Evolutionary conservation across 2,113 vertebrate genomes (phyloP).

Genomic region (Cyprinodon variegatus): DNA sequence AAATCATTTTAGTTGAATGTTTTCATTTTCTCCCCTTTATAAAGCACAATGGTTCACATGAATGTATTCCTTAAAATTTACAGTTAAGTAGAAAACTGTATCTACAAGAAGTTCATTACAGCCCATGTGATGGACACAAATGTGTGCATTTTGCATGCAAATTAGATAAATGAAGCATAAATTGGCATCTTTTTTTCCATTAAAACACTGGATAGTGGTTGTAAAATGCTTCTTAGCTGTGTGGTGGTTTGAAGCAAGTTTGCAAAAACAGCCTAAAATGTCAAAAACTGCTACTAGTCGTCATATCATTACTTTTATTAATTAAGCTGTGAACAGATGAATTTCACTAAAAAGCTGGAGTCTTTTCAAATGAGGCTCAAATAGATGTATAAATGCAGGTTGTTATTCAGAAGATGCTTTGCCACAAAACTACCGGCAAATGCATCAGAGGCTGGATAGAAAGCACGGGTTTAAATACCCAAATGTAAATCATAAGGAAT

Average conservation of each 20-base stretch:
- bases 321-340: background rate
- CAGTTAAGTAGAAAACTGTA: background rate
- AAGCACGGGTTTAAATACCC: background rate
- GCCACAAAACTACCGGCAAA: too few relatives aligned
- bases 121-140: too few relatives aligned
- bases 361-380: background rate
- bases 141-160: too few relatives aligned
- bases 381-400: background rate
- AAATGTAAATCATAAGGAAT: conserved; percentile 14
- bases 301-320: background rate
- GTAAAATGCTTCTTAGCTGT: background rate
- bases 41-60: conserved; percentile 3
- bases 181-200: background rate
- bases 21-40: background rate
- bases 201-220: background rate
- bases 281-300: background rate
- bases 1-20: background rate
- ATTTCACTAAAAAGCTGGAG: too few relatives aligned
- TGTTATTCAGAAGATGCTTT: background rate
- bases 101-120: background rate
- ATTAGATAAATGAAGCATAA: background rate
- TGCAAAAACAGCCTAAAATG: background rate
- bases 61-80: background rate
- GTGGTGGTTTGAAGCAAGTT: background rate
- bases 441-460: too few relatives aligned